A percentile compares a stretch with the other conserved stretches of the same genome.
These are phyloP conservation scores for Fragum whitleyi DNA, from an alignment of 2,888 invertebrate species.

Conservation along the genomic window DNA sequence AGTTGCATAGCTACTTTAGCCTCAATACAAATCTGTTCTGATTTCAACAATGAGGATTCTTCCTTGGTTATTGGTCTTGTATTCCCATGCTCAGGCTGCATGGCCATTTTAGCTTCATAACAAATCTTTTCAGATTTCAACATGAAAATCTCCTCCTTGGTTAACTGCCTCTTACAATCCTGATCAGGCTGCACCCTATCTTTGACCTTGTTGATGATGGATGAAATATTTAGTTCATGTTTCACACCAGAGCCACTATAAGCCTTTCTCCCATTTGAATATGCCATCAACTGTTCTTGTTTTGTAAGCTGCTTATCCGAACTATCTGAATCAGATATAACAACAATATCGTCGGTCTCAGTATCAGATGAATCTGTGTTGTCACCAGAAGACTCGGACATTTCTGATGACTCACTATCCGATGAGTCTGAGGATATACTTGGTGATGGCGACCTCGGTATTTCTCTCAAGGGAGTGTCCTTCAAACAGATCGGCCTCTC, in stretches of 20 bases:
- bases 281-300: not conserved
- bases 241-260: not conserved
- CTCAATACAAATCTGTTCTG: constrained; percentile 3
- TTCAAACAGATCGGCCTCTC: constrained; percentile 42
- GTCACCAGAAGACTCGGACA: not conserved
- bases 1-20: not conserved
- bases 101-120: constrained; percentile 53
- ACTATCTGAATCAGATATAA: not conserved
- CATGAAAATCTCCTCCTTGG: constrained; percentile 30
- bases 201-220: constrained; percentile 2
- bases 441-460: constrained; percentile 42
- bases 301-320: not conserved
- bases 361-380: not conserved
- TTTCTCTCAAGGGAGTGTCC: not conserved
- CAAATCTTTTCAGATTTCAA: constrained; percentile 55
- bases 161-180: not conserved
- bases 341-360: not conserved
- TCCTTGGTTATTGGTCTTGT: not conserved
- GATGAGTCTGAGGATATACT: constrained; percentile 8
- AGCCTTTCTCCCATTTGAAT: constrained; percentile 5
- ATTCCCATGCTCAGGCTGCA: constrained; percentile 35
- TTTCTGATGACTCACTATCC: constrained; percentile 9
- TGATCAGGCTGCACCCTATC: constrained; percentile 6
- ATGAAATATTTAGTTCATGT: constrained; percentile 20
- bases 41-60: not conserved